Percentiles rank a stretch among this genome's conserved stretches.
Conservation (phyloP, 2,797 vertebrate species). For the Gouania willdenowi region DNA sequence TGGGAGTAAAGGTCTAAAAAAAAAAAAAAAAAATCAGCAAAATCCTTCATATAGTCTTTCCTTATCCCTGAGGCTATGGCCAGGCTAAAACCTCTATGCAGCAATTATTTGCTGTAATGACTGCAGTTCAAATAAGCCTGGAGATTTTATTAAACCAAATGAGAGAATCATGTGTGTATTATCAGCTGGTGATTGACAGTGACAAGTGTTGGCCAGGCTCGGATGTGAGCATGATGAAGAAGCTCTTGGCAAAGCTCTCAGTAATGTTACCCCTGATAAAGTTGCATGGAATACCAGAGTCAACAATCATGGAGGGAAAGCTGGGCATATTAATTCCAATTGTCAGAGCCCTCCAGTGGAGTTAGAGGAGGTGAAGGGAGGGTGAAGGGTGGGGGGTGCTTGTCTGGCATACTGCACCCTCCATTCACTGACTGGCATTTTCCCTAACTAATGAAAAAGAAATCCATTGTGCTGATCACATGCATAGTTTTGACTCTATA, state of each 20-base stretch:
- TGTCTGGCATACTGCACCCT: conserved; percentile 70
- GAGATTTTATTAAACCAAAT: conserved; percentile 99
- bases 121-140: conserved; percentile 96
- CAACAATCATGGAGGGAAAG: conserved; percentile 83
- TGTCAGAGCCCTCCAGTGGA: conserved; percentile 67
- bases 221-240: conserved; percentile 93
- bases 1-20: conserved; percentile 86
- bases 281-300: conserved; percentile 87
- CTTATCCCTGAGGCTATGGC: conserved; percentile 93
- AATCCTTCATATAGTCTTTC: conserved; percentile 90
- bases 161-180: conserved; percentile 98
- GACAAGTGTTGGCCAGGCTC: conserved; percentile 91
- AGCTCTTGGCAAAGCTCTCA: conserved; percentile 91
- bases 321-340: conserved; percentile 92
- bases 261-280: conserved; percentile 98
- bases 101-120: conserved; percentile 99
- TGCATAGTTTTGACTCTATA: conserved; percentile 87
- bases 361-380: conserved; percentile 30
- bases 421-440: conserved; percentile 85
- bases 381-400: conserved; percentile 52
- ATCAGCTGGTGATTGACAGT: conserved; percentile 99
- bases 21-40: conserved; percentile 71
- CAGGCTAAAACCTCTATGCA: conserved; percentile 90
- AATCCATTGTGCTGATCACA: conserved; percentile 85
- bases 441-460: conserved; percentile 89